Base-by-base conservation (phyloP, 2,888 invertebrate genomes). In the Sphaerophoria taeniata region DNA sequence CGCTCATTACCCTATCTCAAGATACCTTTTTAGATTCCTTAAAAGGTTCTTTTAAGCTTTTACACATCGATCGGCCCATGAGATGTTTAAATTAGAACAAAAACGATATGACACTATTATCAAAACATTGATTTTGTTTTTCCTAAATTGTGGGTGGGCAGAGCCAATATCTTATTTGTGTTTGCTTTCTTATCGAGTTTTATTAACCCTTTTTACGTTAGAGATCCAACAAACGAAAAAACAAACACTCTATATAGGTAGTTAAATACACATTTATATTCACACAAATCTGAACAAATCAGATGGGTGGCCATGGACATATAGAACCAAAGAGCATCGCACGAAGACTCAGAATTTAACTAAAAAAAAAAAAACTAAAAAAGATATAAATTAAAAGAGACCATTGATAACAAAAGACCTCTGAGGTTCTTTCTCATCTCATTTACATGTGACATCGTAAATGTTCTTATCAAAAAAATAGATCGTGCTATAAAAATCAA, bases 401-500 rank as follows among this genome's bases (percentile, higher is more conserved):
- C 58, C 53, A 53, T 75, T 79, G 78, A 84, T 84, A 79, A 84
- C 74, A 84, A 79, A 79, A 75, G 79, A 71, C 79, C 43, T 43
- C 11, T 11, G 43, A 9, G 6, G 39, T 1, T 6, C 9, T 4
- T 9, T 43, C 60, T n/a, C 39, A 51, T 16, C 83, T 84, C 75
- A 79, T 84, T 84, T 78, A 53, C 71, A 79, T 79, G 74, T 79
- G 67, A 79, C 83, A 83, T 71, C 67, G 70, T 79, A 78, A 81
- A 81, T 76, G 81, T 67, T 67, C 76, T 45, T 49, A 70, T 36
- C 56, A 51, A 7, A 61, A 34, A 34, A 60, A 82, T 60, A 82
- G 76, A 84, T 79, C 83, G 70, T 43, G 51, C 79, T 65, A 71
- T 79, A 79, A 84, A 83, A 84, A 79, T 79, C 83, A 84, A 79